phyloP scores from a whole-genome alignment of 2,888 invertebrate species.

The Spatulosminthurus flaviceps region DNA sequence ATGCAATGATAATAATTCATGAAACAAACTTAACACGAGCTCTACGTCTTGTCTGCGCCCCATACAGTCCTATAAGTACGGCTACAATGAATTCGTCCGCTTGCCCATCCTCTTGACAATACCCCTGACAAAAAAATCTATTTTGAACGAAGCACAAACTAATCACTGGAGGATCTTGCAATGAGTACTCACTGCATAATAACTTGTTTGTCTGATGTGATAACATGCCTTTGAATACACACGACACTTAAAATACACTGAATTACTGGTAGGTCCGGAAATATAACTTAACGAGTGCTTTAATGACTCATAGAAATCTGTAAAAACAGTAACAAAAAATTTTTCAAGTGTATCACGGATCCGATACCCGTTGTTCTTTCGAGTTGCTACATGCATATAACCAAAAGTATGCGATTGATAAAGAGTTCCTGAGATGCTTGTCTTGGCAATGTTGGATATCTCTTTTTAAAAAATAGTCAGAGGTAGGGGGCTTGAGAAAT shows the following conservation, averaged over 20 bases:
- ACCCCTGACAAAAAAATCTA: neutral
- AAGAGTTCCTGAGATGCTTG: too few relatives aligned
- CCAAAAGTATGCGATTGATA: too few relatives aligned
- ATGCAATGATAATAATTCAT: neutral
- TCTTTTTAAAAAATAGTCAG: too few relatives aligned
- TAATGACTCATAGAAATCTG: neutral
- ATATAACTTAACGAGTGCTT: neutral
- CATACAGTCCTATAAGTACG: neutral
- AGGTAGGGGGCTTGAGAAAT: too few relatives aligned
- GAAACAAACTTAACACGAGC: neutral
- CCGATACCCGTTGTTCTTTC: too few relatives aligned
- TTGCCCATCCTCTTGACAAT: neutral
- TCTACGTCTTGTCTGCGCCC: too few relatives aligned
- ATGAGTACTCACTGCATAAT: neutral
- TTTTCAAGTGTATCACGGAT: too few relatives aligned
- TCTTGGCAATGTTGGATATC: too few relatives aligned
- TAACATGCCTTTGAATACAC: neutral
- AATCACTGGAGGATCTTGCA: slow-evolving; percentile 7
- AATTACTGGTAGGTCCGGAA: slow-evolving; percentile 6
- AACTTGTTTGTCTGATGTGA: neutral
- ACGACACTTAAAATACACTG: neutral
- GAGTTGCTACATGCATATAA: too few relatives aligned
- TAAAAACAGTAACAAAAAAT: neutral
- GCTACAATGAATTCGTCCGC: neutral
- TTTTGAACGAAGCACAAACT: neutral